A percentile compares a stretch with the other conserved stretches of the same genome.
phyloP scores from a whole-genome alignment of 2,113 vertebrate species.

The Rhinichthys klamathensis region DNA sequence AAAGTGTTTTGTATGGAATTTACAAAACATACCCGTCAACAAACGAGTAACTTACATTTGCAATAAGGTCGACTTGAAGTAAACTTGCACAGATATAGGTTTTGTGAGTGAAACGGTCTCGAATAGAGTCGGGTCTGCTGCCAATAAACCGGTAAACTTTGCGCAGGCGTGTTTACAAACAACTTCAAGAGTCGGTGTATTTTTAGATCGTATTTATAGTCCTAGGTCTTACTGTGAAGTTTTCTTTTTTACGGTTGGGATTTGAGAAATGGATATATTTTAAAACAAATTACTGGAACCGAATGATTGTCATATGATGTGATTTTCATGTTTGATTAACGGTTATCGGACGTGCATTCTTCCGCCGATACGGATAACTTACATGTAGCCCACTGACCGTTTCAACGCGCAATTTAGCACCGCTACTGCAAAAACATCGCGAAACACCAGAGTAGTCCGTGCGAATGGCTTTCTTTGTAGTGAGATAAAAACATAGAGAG shows the following conservation, averaged over 20 bases:
- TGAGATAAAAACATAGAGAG: neutral
- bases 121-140: neutral
- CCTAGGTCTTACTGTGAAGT: neutral
- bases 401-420: neutral
- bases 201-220: constrained; percentile 14
- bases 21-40: neutral
- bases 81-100: neutral
- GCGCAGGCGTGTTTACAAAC: constrained; percentile 51
- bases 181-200: constrained; percentile 3
- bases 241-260: neutral
- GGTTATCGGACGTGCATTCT: neutral
- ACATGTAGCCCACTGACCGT: neutral
- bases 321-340: neutral
- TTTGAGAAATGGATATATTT: neutral
- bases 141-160: neutral
- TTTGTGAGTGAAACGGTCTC: neutral
- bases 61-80: neutral
- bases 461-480: neutral
- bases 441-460: neutral
- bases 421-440: neutral
- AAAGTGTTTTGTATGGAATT: neutral
- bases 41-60: neutral
- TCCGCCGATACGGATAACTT: neutral
- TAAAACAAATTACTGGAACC: neutral
- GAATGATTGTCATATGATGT: neutral